Conservation (phyloP, 1,140 invertebrate genomes). For the Calycopis cecrops region DNA sequence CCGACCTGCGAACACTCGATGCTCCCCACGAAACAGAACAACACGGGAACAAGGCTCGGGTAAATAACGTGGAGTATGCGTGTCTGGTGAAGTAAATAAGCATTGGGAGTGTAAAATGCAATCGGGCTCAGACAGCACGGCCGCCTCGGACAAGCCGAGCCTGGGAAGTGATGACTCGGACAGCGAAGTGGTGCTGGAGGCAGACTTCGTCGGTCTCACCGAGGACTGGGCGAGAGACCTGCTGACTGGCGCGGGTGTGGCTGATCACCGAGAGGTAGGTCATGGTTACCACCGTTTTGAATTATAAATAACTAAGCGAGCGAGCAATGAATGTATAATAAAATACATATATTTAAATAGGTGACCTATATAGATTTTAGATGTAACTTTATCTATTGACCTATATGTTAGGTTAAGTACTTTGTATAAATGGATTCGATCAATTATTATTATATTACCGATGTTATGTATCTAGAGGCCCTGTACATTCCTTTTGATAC, state of each 20-base stretch:
- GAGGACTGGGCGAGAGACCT: slow-evolving; percentile 64
- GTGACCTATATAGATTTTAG: too few relatives aligned
- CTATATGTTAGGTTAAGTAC: too few relatives aligned
- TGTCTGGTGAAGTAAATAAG: background rate
- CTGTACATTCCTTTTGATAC: too few relatives aligned
- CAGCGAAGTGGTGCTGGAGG: slow-evolving; percentile 47
- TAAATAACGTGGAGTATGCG: too few relatives aligned
- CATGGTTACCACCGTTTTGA: background rate
- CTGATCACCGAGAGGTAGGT: slow-evolving; percentile 48
- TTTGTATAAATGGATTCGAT: too few relatives aligned
- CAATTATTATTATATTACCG: too few relatives aligned
- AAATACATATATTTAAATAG: too few relatives aligned
- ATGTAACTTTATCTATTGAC: too few relatives aligned
- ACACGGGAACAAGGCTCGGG: too few relatives aligned
- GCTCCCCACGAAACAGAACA: slow-evolving; percentile 14
- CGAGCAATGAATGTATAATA: too few relatives aligned
- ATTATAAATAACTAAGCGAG: too few relatives aligned
- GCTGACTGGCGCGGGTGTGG: slow-evolving; percentile 50
- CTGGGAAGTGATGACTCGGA: slow-evolving; percentile 64
- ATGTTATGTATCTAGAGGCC: too few relatives aligned
- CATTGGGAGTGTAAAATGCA: slow-evolving; percentile 44
- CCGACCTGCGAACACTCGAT: slow-evolving; percentile 22
- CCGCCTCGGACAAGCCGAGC: slow-evolving; percentile 59
- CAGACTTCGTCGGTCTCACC: slow-evolving; percentile 46
- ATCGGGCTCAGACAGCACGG: slow-evolving; percentile 51